phyloP scores from a whole-genome alignment of 2,888 invertebrate genomes.

The Acanthacorydalis orientalis region DNA sequence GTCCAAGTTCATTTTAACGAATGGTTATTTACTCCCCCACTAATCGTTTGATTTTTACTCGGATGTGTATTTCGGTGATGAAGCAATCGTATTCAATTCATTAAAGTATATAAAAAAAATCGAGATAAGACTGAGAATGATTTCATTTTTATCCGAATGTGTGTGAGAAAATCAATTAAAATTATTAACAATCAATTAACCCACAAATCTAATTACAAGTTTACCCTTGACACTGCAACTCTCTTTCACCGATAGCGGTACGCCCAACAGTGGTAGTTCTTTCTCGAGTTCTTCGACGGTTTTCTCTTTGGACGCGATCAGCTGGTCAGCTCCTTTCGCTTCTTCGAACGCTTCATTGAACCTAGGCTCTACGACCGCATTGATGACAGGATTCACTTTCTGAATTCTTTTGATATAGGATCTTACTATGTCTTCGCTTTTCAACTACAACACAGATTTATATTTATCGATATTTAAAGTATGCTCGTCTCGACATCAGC shows the following conservation, averaged over 20 bases:
- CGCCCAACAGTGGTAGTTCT: constrained; percentile 52
- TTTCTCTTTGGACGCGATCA: not conserved
- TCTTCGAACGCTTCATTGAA: constrained; percentile 45
- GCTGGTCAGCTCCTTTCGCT: constrained; percentile 37
- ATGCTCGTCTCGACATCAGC: too few relatives aligned
- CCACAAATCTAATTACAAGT: constrained; percentile 5
- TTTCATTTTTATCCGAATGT: too few relatives aligned
- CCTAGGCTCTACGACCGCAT: constrained; percentile 50
- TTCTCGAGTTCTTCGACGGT: not conserved
- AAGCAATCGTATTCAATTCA: too few relatives aligned
- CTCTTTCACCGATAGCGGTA: constrained; percentile 72
- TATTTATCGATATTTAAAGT: too few relatives aligned
- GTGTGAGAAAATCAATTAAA: too few relatives aligned
- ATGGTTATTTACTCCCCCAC: too few relatives aligned
- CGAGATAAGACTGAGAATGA: too few relatives aligned
- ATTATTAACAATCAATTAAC: too few relatives aligned
- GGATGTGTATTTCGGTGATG: too few relatives aligned
- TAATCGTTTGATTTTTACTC: too few relatives aligned
- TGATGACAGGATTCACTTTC: constrained; percentile 46
- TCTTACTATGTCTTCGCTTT: constrained; percentile 37
- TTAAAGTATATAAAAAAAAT: too few relatives aligned
- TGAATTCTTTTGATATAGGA: constrained; percentile 46
- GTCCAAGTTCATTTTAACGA: too few relatives aligned
- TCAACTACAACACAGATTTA: constrained; percentile 28
- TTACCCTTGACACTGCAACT: constrained; percentile 56